Evolutionary conservation across 92 coral and sea anemone species (phyloP).

Genomic region (Galaxea fascicularis): DNA sequence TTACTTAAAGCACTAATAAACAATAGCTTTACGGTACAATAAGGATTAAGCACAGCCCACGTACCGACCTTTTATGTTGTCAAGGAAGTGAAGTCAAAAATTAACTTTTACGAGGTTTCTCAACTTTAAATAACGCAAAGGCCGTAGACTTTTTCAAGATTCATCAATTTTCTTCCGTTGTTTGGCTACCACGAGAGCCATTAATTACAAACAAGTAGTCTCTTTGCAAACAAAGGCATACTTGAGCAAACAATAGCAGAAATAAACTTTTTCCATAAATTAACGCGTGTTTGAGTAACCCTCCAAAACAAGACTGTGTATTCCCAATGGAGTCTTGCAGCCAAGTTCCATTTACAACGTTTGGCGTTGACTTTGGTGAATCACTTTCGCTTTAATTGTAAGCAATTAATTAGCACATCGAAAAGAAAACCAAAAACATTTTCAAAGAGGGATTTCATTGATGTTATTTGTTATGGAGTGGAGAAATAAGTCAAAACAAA

Average conservation of each 20-base stretch:
- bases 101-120: not conserved
- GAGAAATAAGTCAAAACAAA: conserved; percentile 60
- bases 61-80: too few relatives aligned
- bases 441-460: conserved; percentile 68
- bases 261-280: conserved; percentile 27
- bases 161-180: not conserved
- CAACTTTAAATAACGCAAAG: too few relatives aligned
- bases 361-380: conserved; percentile 29
- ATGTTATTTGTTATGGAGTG: conserved; percentile 72
- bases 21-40: not conserved
- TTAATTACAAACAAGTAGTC: not conserved
- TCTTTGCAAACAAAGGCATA: conserved; percentile 12
- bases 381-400: conserved; percentile 49
- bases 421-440: conserved; percentile 43
- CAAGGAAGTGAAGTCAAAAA: not conserved
- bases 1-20: not conserved
- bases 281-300: conserved; percentile 2
- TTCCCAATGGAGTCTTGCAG: conserved; percentile 19
- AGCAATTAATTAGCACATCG: conserved; percentile 63
- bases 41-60: not conserved
- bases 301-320: not conserved
- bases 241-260: conserved; percentile 29
- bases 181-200: conserved; percentile 8
- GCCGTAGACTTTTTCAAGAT: too few relatives aligned
- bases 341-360: conserved; percentile 16